Evolutionary conservation across 2,113 vertebrate genomes (phyloP), one percentile per base, ranked within the genome.

Genomic region (Laticauda laticaudata): DNA sequence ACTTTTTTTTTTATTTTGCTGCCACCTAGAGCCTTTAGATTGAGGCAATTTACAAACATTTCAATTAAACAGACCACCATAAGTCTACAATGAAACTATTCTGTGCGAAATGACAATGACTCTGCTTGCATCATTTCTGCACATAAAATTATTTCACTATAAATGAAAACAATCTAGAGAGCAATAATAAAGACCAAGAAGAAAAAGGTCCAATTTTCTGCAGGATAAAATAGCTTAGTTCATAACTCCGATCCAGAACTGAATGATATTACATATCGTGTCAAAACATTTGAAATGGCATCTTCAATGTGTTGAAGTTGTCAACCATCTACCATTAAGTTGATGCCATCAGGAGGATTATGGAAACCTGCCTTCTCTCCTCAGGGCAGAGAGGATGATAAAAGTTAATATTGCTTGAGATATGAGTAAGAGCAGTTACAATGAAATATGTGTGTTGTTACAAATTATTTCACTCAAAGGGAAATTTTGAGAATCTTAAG

Each of bases 31-130:
- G 64, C 64, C n/a, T 75, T 75, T 14, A 34, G 64, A 34, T 34
- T 75, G 64, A 14, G 12, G n/a, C 14, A 75, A 75, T 75, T 75
- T 75, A 75, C 29, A 75, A 75, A 75, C 64, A 75, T 34, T 75
- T n/a, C 29, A 75, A 18, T 34, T 34, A n/a, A 61, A 15, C 18
- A 61, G 12, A 14, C n/a, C 57, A 92, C 53, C 12, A 43, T 4
- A 93, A 90, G 75, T 89, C 59, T 89, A 1, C 0, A 9, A 34
- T 29, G 85, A 1, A 9, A 85, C 54, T 86, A 88, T 91, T 90
- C 20, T 15, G 86, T 93, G 93, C 23, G 86, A 92, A 87, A 55
- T 18, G 90, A 91, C 43, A 92, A 90, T 92, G 90, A 90, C 54
- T 48, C 26, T n/a, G n/a, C n/a, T 26, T 14, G 64, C 92, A 69